phyloP scores from a whole-genome alignment of 2,113 vertebrate genomes.

The Neodontobutis hainanensis region DNA sequence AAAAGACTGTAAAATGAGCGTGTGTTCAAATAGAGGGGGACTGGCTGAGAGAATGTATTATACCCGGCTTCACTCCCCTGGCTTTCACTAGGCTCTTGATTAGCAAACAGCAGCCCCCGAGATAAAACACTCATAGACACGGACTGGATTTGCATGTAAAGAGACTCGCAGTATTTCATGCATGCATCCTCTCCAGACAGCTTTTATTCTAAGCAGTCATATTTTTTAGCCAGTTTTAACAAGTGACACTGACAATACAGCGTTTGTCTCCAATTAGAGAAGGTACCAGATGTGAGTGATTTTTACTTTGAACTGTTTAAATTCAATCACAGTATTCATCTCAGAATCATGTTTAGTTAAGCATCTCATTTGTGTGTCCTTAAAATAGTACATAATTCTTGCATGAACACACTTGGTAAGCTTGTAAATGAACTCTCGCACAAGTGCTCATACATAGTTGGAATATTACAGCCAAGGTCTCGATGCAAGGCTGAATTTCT shows the following conservation, averaged over 20 bases:
- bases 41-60: slow-evolving; percentile 45
- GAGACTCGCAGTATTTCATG: slow-evolving; percentile 56
- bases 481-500: neutral
- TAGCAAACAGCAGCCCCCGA: slow-evolving; percentile 71
- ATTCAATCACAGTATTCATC: neutral
- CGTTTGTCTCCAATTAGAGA: neutral
- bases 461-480: neutral
- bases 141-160: slow-evolving; percentile 68
- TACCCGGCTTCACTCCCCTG: slow-evolving; percentile 58
- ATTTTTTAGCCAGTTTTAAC: slow-evolving; percentile 9
- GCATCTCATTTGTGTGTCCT: slow-evolving; percentile 2
- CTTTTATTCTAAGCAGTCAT: slow-evolving; percentile 4
- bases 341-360: neutral
- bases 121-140: slow-evolving; percentile 64
- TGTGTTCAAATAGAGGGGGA: slow-evolving; percentile 62
- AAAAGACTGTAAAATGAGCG: slow-evolving; percentile 75
- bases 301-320: neutral
- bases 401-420: slow-evolving; percentile 1
- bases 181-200: slow-evolving; percentile 37
- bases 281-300: neutral
- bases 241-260: neutral
- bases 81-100: slow-evolving; percentile 76
- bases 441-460: slow-evolving; percentile 1
- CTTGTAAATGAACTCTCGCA: slow-evolving; percentile 23
- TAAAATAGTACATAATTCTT: neutral